Base-by-base conservation (phyloP, 2,113 vertebrate species). In the Erythrocercus mccallii region DNA sequence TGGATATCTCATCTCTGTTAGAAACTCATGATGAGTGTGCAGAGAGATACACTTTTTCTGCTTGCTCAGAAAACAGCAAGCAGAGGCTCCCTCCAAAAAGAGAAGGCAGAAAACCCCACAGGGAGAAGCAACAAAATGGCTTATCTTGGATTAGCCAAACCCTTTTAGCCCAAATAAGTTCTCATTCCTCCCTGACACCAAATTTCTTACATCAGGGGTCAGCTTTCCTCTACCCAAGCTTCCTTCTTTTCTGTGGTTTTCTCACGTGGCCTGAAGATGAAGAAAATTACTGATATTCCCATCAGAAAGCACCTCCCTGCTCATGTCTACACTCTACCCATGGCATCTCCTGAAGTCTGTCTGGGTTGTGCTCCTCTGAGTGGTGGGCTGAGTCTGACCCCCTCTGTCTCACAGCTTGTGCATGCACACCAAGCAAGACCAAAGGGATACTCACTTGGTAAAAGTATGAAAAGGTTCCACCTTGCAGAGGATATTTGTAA, bases 371-470 rank as follows among this genome's bases (percentile, higher is more conserved):
- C 54, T 78, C 6, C 14, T 37, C 51, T 9, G 19, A 25, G 27
- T 33, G 22, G 3, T 2, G 4, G 28, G 9, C 20, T 77, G 54
- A 57, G 28, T 68, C 53, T 65, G 57, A 69, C 1, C 14, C 30
- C 9, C 11, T 74, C 16, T 45, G 33, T 25, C 54, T 72, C 61
- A 35, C 35, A 88, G 24, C 6, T 51, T 81, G 14, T 56, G 14
- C 27, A 31, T 0, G 0, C 33, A 16, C 13, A 22, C 45, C 53
- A 62, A 2, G 27, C 0, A 9, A 86, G 24, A 35, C 21, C 1
- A 5, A 80, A 92, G 54, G 24, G 25, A 3, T 10, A 6, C 23
- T 72, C 56, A 38, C 40, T 19, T 38, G 17, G 12, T 17, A 53
- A 12, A 57, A 35, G 12, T 38, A 58, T 8, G 25, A 40, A 74